phyloP scores from a whole-genome alignment of 2,888 invertebrate genomes.

The Harpalus rubripes region DNA sequence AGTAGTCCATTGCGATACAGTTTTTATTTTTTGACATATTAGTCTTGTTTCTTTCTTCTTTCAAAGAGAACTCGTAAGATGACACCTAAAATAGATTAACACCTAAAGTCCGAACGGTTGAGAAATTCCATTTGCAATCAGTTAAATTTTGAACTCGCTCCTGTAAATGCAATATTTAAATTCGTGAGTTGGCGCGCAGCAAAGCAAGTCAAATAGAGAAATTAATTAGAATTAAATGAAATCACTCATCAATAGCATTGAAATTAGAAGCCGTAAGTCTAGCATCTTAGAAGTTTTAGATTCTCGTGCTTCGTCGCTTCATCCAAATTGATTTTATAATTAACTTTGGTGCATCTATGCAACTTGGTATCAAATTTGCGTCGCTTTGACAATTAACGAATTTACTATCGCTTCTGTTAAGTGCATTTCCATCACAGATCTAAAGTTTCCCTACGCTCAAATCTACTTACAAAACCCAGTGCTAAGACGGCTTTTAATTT shows the following conservation, averaged over 20 bases:
- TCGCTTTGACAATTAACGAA: constrained; percentile 65
- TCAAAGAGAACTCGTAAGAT: too few relatives aligned
- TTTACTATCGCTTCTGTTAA: constrained; percentile 64
- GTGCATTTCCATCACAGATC: constrained; percentile 64
- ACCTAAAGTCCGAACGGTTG: too few relatives aligned
- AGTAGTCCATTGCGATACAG: too few relatives aligned
- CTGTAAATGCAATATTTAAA: too few relatives aligned
- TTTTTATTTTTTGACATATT: too few relatives aligned
- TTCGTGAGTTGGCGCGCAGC: neutral
- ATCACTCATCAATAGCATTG: neutral
- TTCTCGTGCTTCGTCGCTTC: constrained; percentile 51
- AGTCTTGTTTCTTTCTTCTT: too few relatives aligned
- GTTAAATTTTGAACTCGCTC: too few relatives aligned
- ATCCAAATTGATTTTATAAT: constrained; percentile 64
- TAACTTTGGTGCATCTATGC: constrained; percentile 65
- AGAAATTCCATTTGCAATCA: too few relatives aligned
- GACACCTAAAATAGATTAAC: too few relatives aligned
- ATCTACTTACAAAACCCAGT: constrained; percentile 63
- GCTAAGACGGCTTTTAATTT: constrained; percentile 65
- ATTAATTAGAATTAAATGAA: neutral
- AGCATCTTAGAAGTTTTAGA: constrained; percentile 24
- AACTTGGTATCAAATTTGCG: constrained; percentile 63
- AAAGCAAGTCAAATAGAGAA: neutral
- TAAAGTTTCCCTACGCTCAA: constrained; percentile 61
- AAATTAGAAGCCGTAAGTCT: neutral